Base-by-base conservation (phyloP, 64 coral and sea anemone genomes). In the Pocillopora verrucosa region DNA sequence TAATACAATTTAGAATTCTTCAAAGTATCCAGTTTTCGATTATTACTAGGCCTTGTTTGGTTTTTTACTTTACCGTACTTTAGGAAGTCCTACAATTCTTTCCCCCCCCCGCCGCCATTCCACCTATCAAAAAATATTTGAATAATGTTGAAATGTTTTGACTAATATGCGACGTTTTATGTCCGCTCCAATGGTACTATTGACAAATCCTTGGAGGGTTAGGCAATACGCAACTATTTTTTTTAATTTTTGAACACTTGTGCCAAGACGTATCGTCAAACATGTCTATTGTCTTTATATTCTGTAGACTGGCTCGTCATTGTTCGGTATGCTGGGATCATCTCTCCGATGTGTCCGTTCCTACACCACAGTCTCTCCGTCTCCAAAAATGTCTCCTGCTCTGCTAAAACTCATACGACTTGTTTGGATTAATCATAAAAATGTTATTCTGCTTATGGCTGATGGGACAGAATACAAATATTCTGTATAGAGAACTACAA, bases 361-460 rank as follows among this genome's bases (percentile, higher is more conserved):
- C 58, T 98, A 93, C 73, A 95, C 82, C 70, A 96, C 91, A 51
- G 80, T 80, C 20, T 88, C 87, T 24, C 75, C 88, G 5, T 80
- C 88, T 13, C 60, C 88, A 0, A 94, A 93, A 80, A 92, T 95
- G 82, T 93, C 93, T 5, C 91, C 94, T 22, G 57, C 83, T 13
- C 86, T 95, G 59, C 75, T 98, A 11, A 98, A 95, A 75, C 90
- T 95, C 20, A 80, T 94, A 38, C 83, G 94, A 76, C 84, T 98
- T 11, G 91, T 98, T 16, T 98, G 96, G 96, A 92, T 98, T 36
- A 98, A 95, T 61, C 96, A 95, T 34, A 98, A 98, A 78, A 90
- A 89, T 65, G 93, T 98, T 20, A 95, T 95, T 56, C 70, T 98
- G 12, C 88, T 98, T 3, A 90, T 98, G 96, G 93, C 96, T 11